Conservation (phyloP, 2,113 vertebrate species). For the Phrynosoma platyrhinos region DNA sequence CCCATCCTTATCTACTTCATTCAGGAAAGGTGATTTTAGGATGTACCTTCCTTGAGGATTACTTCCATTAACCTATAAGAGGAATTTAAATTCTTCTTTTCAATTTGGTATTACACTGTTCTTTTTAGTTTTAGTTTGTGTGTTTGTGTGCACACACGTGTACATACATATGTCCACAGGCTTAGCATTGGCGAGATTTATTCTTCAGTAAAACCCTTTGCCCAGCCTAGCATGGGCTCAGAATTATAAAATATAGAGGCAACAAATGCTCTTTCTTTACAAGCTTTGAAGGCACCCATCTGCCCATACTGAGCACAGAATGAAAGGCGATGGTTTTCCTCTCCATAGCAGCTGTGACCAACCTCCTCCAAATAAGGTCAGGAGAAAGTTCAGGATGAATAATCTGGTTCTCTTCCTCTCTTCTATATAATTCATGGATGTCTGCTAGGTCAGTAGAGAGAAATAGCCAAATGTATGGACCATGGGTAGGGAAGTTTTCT, state of each 20-base stretch:
- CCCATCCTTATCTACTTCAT: neutral
- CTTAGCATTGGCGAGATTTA: neutral
- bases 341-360: slow-evolving; percentile 15
- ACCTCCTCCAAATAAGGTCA: neutral
- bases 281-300: slow-evolving; percentile 22
- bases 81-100: neutral
- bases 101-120: neutral
- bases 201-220: neutral
- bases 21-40: neutral
- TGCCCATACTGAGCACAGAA: slow-evolving; percentile 17
- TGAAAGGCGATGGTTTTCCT: slow-evolving; percentile 29
- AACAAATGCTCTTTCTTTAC: slow-evolving; percentile 9
- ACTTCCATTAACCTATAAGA: neutral
- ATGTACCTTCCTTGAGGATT: neutral
- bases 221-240: slow-evolving; percentile 2
- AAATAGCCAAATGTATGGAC: slow-evolving; percentile 11
- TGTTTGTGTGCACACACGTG: neutral
- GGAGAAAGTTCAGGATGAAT: slow-evolving; percentile 3
- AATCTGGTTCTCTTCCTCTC: neutral
- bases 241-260: neutral
- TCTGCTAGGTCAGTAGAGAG: neutral
- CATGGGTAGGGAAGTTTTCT: neutral
- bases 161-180: neutral
- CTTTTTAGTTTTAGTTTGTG: neutral
- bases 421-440: slow-evolving; percentile 8